Evolutionary conservation across 2,888 invertebrate species (phyloP).

Genomic region (Polymixis lichenea): DNA sequence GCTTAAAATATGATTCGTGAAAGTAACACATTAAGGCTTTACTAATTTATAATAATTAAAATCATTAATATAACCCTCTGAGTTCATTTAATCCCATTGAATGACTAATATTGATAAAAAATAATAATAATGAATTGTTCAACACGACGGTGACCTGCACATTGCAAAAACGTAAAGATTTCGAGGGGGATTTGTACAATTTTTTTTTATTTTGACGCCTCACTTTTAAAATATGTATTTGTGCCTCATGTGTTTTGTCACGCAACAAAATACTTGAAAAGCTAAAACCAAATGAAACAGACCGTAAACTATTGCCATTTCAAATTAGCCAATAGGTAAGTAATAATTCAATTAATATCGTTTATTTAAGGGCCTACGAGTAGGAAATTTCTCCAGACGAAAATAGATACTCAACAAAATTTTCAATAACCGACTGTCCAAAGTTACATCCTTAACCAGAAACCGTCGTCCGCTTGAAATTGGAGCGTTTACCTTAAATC

Average conservation of each 20-base stretch:
- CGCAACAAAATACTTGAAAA: neutral
- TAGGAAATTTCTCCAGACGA: neutral
- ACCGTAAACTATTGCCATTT: neutral
- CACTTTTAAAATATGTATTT: neutral
- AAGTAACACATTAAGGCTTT: no score
- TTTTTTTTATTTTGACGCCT: neutral
- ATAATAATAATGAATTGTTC: no score
- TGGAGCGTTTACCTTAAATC: constrained; percentile 32
- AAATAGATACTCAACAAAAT: neutral
- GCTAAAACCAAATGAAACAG: neutral
- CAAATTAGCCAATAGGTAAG: neutral
- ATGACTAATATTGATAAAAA: no score
- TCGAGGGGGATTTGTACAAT: no score
- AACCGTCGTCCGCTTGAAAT: constrained; percentile 24
- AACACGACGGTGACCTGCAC: no score
- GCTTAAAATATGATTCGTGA: no score
- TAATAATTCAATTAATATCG: neutral
- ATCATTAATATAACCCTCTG: no score
- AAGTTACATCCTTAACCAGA: constrained; percentile 33
- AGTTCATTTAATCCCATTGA: no score
- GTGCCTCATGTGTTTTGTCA: neutral
- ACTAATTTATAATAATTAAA: no score
- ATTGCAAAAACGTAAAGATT: no score
- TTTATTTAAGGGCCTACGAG: neutral
- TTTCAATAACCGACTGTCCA: constrained; percentile 37